Evolutionary conservation across 2,797 vertebrate genomes (phyloP), one percentile per base, ranked within the genome.

Genomic region (Darevskia mixta): DNA sequence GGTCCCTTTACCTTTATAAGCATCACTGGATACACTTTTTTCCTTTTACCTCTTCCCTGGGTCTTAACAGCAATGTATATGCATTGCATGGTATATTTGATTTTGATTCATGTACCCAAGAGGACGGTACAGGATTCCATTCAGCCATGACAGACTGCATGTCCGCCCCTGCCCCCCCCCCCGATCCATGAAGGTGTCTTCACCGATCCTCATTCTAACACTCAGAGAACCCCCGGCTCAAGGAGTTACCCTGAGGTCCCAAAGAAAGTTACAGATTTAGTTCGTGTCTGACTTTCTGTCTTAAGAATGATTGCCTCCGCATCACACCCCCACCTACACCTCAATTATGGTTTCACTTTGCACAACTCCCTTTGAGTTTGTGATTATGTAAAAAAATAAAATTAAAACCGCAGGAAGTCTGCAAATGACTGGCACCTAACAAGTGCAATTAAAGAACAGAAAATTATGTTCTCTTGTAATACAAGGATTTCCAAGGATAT

Each of bases 351-450:
- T 45, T 81, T 84, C 71, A 45, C 45, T 76, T 87, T 81, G 78
- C 77, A 81, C 35, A 76, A 87, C 45, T 17, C 77, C 13, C 45
- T 90, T 87, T 87, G 89, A 87, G 72, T 80, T 84, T 76, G 27
- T 73, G 61, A 90, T 90, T 90, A 84, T 29, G 61, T 67, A 5
- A 55, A 87, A 58, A 81, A 87, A 87, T 81, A 15, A 55, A 55
- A 55, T 49, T 15, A 55, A 87, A 84, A 87, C 77, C 45, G 25
- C 77, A 81, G 89, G 82, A 90, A 87, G 71, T 75, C 69, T 18
- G 43, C 35, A 90, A 87, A 85, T 77, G 82, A 81, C 86, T 85
- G 89, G 71, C 71, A 87, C 64, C 86, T 81, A 87, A 67, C 82
- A 85, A 87, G 86, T 77, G 61, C 6, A 72, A 75, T 85, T 18